Evolutionary conservation across 2,113 vertebrate genomes (phyloP), one percentile per base, ranked within the genome.

Genomic region (Sialia sialis): DNA sequence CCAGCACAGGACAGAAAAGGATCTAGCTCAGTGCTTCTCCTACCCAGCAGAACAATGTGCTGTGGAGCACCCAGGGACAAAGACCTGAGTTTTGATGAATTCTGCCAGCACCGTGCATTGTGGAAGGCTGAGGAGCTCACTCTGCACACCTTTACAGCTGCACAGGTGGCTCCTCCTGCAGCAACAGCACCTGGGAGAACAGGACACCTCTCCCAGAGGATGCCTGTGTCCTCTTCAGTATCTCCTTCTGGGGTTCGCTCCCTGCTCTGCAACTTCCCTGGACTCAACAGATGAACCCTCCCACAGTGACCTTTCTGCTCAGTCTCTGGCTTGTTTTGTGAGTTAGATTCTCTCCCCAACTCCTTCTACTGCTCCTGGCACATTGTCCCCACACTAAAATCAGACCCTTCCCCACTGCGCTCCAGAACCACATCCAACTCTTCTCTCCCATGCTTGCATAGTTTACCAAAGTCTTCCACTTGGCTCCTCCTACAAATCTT

Each of bases 51-150:
- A 64, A 88, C 73, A 52, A 29, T 34, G 7, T 21, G n/a, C 27
- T 44, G 15, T 25, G 49, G 23, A 63, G 52, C n/a, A 51, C 21
- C 10, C 34, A 54, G 11, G 4, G 6, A 23, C 38, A 64, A 64
- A 79, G 10, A 19, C 17, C 38, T 8, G 2, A 27, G 12, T 30
- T 86, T 23, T 29, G 9, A 5, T 58, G 19, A 38, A 38, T 60
- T 60, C 16, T 76, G 22, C 0, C 0, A 41, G 39, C 9, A 56
- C 6, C 0, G 0, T 22, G 4, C 0, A 1, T 36, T 80, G 29
- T 5, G 0, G 1, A 38, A 83, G 13, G 8, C 59, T 56, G n/a
- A 83, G 34, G 22, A 56, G 29, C 38, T 84, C 22, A 3, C 21
- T 78, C 43, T 23, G 6, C 0, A 1, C 11, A 23, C 21, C 46